These are phyloP conservation scores for Prorops nasuta DNA, from an alignment of 1,140 invertebrate genomes.

Conservation along the genomic window DNA sequence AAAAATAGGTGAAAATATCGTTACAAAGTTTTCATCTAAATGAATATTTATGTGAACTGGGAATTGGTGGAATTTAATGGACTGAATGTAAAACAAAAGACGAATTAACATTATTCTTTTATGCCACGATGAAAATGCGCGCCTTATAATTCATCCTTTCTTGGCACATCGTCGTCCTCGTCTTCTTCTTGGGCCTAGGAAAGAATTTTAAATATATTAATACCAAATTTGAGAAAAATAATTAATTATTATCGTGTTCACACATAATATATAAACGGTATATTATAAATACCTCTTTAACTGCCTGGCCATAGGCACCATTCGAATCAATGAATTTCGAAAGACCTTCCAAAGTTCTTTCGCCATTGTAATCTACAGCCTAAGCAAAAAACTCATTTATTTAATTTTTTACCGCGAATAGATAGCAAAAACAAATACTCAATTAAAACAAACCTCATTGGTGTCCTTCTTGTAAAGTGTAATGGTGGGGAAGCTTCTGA, in stretches of 20 bases:
- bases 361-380: slow-evolving; percentile 91
- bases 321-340: slow-evolving; percentile 87
- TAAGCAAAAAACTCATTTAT: slow-evolving; percentile 45
- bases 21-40: slow-evolving; percentile 20
- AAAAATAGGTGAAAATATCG: slow-evolving; percentile 16
- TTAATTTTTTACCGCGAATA: slow-evolving; percentile 5
- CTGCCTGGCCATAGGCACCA: slow-evolving; percentile 66
- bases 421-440: slow-evolving; percentile 3
- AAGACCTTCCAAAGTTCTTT: slow-evolving; percentile 91
- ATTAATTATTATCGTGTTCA: slow-evolving; percentile 17
- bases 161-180: slow-evolving; percentile 66
- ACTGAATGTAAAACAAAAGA: slow-evolving; percentile 20
- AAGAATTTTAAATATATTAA: slow-evolving; percentile 22
- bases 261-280: slow-evolving; percentile 26
- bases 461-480: slow-evolving; percentile 91
- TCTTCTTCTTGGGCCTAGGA: slow-evolving; percentile 61
- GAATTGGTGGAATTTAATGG: slow-evolving; percentile 21
- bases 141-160: slow-evolving; percentile 68
- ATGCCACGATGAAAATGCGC: slow-evolving; percentile 22
- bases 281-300: slow-evolving; percentile 66
- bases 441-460: slow-evolving; percentile 69
- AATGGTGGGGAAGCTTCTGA: slow-evolving; percentile 95
- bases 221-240: background rate
- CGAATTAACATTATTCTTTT: slow-evolving; percentile 20
- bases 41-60: slow-evolving; percentile 19